Evolutionary conservation across 2,113 vertebrate genomes (phyloP), one percentile per base, ranked within the genome.

Genomic region (Oreochromis spilurus): DNA sequence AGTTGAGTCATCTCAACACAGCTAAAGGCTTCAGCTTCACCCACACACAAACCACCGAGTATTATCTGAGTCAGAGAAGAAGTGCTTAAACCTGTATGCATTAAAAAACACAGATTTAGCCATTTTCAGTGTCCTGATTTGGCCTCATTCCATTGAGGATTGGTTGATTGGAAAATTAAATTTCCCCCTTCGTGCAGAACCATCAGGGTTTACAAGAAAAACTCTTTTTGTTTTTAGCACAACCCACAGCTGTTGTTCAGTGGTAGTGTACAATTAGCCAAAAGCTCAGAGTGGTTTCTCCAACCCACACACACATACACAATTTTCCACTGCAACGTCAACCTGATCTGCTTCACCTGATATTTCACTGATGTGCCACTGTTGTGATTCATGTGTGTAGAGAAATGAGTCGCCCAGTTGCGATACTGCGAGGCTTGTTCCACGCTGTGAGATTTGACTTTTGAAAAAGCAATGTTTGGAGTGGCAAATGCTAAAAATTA

Each of bases 1-100:
- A 95, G 91, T 94, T 92, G 94, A 95, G 92, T 96, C 95, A 96
- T 94, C 84, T 92, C 82, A 4, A 85, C 78, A 60, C 88, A 89
- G 91, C 88, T 87, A 79, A 85, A 93, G 82, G 84, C 91, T 91
- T 92, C 70, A 62, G 57, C 86, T 84, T 94, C 90, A 93, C 88
- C 93, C 87, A 92, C 94, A 94, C 94, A 91, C 82, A 93, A 94
- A 95, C 94, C 95, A 91, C 92, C 17, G 24, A 9, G 24, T 53
- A 72, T 86, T 87, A 79, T 90, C 89, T 94, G 90, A 94, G 87
- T 96, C 94, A 87, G 14, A 29, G 31, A 87, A 88, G 58, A 81
- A 57, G 36, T 14, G 4, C 83, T 54, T 70, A n/a, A 88, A 86
- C 84, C 65, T 60, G 53, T 79, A 52, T 38, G 58, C 29, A 87